Conservation (phyloP, 2,888 invertebrate species). For the Orgyia antiqua region DNA sequence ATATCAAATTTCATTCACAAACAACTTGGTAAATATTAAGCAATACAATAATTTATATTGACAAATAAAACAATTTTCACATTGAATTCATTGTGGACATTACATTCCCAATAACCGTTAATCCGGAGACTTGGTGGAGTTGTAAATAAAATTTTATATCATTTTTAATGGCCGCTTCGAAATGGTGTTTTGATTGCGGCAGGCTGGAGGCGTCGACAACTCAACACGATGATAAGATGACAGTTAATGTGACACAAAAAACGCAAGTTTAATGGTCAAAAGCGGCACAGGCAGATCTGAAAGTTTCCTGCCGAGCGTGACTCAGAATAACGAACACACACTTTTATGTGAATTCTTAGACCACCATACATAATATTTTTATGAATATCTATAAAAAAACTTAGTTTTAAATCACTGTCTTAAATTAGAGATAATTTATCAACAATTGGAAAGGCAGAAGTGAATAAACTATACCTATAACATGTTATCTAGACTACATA, state of each 20-base stretch:
- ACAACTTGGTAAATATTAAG: constrained; percentile 18
- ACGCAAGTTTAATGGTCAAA: constrained; percentile 67
- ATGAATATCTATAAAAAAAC: constrained; percentile 55
- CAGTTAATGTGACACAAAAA: constrained; percentile 65
- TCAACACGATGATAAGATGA: constrained; percentile 74
- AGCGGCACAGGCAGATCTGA: constrained; percentile 9
- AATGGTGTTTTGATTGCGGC: constrained; percentile 77
- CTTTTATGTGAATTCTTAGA: constrained; percentile 66
- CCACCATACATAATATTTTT: constrained; percentile 63
- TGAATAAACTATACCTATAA: too few relatives aligned
- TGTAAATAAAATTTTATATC: constrained; percentile 77
- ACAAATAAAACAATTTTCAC: constrained; percentile 63
- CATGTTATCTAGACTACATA: too few relatives aligned
- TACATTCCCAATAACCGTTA: constrained; percentile 69
- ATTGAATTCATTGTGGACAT: constrained; percentile 52
- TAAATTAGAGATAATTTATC: too few relatives aligned
- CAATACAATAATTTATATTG: constrained; percentile 44
- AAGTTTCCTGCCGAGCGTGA: too few relatives aligned
- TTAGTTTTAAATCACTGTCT: constrained; percentile 52
- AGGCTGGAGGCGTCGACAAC: constrained; percentile 77
- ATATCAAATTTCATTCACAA: too few relatives aligned
- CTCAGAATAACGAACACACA: constrained; percentile 23
- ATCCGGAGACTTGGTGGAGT: constrained; percentile 57
- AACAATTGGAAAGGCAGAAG: too few relatives aligned
- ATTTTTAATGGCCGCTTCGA: constrained; percentile 72